Base-by-base conservation (phyloP, 1,140 invertebrate genomes). In the Bombus pascuorum region DNA sequence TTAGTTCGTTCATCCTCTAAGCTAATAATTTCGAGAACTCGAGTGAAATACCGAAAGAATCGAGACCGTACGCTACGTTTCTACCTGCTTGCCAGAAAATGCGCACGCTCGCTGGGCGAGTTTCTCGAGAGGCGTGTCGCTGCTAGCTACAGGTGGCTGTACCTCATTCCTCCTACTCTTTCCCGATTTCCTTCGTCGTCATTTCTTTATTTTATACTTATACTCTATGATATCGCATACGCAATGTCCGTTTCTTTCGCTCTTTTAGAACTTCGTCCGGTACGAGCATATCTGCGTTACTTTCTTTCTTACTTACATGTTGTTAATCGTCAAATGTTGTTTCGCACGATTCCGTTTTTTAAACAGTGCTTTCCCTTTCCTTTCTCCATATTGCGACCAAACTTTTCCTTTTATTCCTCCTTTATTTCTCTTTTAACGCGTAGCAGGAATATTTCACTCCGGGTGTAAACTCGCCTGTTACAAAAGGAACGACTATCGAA, bases 131-230 rank as follows among this genome's bases (percentile, higher is more conserved):
- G 86, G 75, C 75, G 86, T 84, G 89, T 85, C 83, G 68, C 53
- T 70, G 22, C 53, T 57, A 85, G 83, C 92, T 79, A 93, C 92
- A 93, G 91, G 92, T 93, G 89, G 88, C 84, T 44, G 57, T 59
- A 78, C 59, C 37, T 32, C 59, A 34, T 85, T 77, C 66, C 83
- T 66, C 62, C 53, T 71, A 73, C 71, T 70, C 81, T 80, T 57
- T 74, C 83, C 28, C 28, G 13, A 18, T 66, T 42, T 82, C 71
- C 10, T 70, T 57, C 66, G 39, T 65, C 77, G 44, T n/a, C 8
- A 28, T 65, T 32, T 32, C 22, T 78, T 12, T 62, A 13, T 9
- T 22, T 47, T 73, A 65, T 65, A 3, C n/a, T 13, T n/a, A 15
- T 65, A 32, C 13, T 8, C 47, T 53, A 18, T 22, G 47, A 53